Percentiles rank a stretch among this genome's conserved stretches.
phyloP scores from a whole-genome alignment of 2,888 invertebrate genomes.

The Gastrophysa polygoni region DNA sequence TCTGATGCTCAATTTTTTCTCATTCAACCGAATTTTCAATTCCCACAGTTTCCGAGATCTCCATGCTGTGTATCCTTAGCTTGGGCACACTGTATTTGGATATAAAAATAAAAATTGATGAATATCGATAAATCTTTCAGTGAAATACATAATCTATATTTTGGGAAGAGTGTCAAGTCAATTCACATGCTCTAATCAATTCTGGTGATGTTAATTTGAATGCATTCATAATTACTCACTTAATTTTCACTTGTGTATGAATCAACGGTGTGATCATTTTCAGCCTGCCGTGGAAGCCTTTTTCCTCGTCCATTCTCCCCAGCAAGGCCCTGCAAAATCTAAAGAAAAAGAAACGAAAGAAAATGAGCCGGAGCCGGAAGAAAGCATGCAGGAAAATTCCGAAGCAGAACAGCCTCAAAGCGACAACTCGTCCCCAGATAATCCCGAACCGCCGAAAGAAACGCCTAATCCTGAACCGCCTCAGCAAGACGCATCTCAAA shows the following conservation, averaged over 20 bases:
- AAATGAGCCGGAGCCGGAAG: constrained; percentile 25
- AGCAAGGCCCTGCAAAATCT: constrained; percentile 55
- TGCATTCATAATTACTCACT: background rate
- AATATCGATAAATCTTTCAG: too few species aligned
- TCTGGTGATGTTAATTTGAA: background rate
- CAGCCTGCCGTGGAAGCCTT: constrained; percentile 88
- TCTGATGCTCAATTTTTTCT: too few species aligned
- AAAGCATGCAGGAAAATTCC: constrained; percentile 22
- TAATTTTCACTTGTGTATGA: too few species aligned
- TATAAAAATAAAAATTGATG: too few species aligned
- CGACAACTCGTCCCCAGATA: background rate
- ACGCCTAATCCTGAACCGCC: constrained; percentile 8
- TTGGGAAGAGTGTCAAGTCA: too few species aligned
- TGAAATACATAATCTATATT: too few species aligned
- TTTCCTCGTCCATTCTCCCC: constrained; percentile 83
- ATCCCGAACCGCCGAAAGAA: background rate
- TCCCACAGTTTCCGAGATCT: too few species aligned
- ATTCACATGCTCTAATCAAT: too few species aligned
- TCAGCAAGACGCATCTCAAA: constrained; percentile 7
- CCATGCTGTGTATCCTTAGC: too few species aligned
- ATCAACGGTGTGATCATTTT: too few species aligned
- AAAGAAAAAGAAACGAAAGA: constrained; percentile 38
- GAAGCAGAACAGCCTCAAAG: constrained; percentile 15
- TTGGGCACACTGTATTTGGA: too few species aligned
- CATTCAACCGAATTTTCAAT: too few species aligned